A percentile compares a stretch with the other conserved stretches of the same genome.
Conservation (phyloP, 2,797 vertebrate genomes). For the Gymnothorax reevesii region DNA sequence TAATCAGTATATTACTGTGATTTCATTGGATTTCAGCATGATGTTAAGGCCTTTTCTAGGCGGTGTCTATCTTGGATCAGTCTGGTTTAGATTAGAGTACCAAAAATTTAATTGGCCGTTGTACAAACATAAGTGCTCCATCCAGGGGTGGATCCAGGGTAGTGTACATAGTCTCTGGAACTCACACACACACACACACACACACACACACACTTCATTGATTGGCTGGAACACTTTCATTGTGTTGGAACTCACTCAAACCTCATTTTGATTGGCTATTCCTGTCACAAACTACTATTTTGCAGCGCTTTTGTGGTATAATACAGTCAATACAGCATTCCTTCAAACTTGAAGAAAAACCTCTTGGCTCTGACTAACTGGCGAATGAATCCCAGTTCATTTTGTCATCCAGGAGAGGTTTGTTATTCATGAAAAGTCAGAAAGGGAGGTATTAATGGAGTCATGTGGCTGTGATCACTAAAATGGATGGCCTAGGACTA, state of each 20-base stretch:
- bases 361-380: not conserved
- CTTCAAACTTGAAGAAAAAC: not conserved
- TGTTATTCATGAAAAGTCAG: not conserved
- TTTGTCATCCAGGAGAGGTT: not conserved
- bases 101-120: not conserved
- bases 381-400: not conserved
- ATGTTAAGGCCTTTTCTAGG: not conserved
- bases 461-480: slow-evolving; percentile 2
- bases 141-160: too few relatives aligned
- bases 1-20: too few relatives aligned
- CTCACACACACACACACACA: too few relatives aligned
- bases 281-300: not conserved
- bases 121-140: not conserved
- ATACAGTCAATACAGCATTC: not conserved
- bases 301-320: not conserved
- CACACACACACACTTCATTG: too few relatives aligned
- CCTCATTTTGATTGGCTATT: not conserved
- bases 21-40: not conserved
- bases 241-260: too few relatives aligned
- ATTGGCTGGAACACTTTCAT: too few relatives aligned
- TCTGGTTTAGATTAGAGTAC: not conserved
- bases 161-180: too few relatives aligned
- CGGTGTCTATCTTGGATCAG: too few relatives aligned
- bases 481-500: not conserved
- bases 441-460: not conserved